These are phyloP conservation scores for Pogonus chalceus DNA, from an alignment of 1,140 invertebrate genomes.

Conservation along the genomic window DNA sequence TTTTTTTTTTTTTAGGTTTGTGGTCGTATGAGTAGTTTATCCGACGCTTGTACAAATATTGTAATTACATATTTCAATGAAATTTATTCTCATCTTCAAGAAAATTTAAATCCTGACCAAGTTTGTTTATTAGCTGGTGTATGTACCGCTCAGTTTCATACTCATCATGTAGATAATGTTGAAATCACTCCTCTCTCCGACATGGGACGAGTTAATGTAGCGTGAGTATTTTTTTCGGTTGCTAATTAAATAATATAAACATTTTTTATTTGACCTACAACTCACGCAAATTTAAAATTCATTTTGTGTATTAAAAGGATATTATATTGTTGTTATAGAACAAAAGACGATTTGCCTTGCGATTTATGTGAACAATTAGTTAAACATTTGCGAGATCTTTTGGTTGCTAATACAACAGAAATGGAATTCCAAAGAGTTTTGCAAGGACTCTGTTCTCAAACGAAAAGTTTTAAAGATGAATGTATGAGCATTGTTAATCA, in stretches of 20 bases:
- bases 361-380: constrained; percentile 76
- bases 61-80: constrained; percentile 60
- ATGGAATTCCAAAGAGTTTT: constrained; percentile 68
- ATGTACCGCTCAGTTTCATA: constrained; percentile 53
- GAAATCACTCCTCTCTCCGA: constrained; percentile 45
- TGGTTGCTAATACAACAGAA: constrained; percentile 79
- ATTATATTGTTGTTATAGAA: too few relatives aligned
- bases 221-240: constrained; percentile 20
- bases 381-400: constrained; percentile 61
- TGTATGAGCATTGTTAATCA: constrained; percentile 62
- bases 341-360: constrained; percentile 66
- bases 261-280: neutral
- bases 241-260: neutral
- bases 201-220: constrained; percentile 42
- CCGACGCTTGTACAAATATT: constrained; percentile 65
- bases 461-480: constrained; percentile 52
- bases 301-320: too few relatives aligned
- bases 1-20: constrained; percentile 43
- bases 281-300: too few relatives aligned
- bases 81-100: constrained; percentile 49
- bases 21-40: constrained; percentile 54
- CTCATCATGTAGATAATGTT: constrained; percentile 49
- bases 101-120: constrained; percentile 51
- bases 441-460: constrained; percentile 70
- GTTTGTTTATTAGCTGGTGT: constrained; percentile 66